Base-by-base conservation (phyloP, 2,113 vertebrate species). In the Panurus biarmicus region DNA sequence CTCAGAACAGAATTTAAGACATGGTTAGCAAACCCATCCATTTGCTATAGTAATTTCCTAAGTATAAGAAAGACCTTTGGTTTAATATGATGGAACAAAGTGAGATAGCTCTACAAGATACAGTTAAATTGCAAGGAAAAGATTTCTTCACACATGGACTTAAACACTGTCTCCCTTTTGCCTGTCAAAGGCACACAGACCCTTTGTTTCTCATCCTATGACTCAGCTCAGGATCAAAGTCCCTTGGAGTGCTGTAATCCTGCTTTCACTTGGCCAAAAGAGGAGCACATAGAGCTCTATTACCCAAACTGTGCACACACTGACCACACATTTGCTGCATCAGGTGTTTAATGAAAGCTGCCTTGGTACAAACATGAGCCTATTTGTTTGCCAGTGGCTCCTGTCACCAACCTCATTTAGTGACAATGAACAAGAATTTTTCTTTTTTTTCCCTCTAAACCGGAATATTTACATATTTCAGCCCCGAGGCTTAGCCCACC, bases 401-500 rank as follows among this genome's bases (percentile, higher is more conserved):
- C 81, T 65, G 42, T 92, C 88, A 61, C 75, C 95, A 96, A 96
- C 92, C 95, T 96, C 89, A 93, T 95, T 94, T 93, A 93, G 84
- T 90, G 91, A 96, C 38, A 79, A 97, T 73, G 93, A 97, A 93
- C 91, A 95, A 84, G 84, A 95, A 61, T 40, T 61, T 36, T 28
- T 40, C 40, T 61, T 26, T 21, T 11, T 20, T 1, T 45, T 36
- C 70, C 54, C 45, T 67, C 51, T 51, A 87, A 92, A 6, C 19
- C 15, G 33, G 94, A 96, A 72, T 94, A 97, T 98, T 98, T 97
- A 95, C 96, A 94, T 97, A 95, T 96, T 94, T 94, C 94, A 97
- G 95, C 84, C 78, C 74, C 6, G 24, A 87, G 87, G 93, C 93
- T 88, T 72, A 87, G 82, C 91, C 42, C 70, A 72, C 75, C 81